Conservation (phyloP, 2,113 vertebrate genomes). For the Antechinus flavipes region DNA sequence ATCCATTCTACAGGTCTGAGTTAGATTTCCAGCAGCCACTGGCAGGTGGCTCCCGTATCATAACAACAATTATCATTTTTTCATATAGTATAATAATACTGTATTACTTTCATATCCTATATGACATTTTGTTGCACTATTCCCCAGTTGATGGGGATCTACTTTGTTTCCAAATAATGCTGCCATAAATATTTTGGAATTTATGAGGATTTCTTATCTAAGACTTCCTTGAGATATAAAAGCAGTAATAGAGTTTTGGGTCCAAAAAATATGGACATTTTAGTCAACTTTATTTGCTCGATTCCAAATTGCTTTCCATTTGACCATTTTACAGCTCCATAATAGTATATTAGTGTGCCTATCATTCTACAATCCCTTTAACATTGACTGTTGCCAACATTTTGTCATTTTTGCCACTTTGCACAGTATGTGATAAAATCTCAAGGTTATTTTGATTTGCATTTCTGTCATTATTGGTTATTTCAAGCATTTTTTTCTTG, state of each 20-base stretch:
- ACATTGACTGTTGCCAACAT: background rate
- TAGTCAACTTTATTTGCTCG: background rate
- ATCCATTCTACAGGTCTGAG: too few species aligned
- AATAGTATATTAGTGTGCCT: background rate
- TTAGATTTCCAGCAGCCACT: too few species aligned
- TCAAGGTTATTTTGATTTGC: background rate
- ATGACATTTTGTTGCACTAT: too few species aligned
- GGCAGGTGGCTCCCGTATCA: too few species aligned
- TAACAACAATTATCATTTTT: too few species aligned
- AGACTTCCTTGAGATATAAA: too few species aligned
- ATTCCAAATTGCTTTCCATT: background rate
- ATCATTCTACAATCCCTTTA: background rate
- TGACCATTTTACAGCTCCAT: background rate
- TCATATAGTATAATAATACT: too few species aligned
- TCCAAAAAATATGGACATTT: background rate
- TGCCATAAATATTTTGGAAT: too few species aligned
- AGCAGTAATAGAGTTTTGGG: background rate
- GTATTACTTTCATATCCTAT: too few species aligned
- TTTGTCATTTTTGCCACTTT: background rate
- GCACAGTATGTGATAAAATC: background rate
- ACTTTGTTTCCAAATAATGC: too few species aligned
- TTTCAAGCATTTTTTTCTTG: background rate
- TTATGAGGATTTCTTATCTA: too few species aligned
- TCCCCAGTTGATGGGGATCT: too few species aligned
- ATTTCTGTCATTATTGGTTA: background rate